Evolutionary conservation across 2,888 invertebrate species (phyloP), one percentile per base, ranked within the genome.

Genomic region (Amblyteles armatorius): DNA sequence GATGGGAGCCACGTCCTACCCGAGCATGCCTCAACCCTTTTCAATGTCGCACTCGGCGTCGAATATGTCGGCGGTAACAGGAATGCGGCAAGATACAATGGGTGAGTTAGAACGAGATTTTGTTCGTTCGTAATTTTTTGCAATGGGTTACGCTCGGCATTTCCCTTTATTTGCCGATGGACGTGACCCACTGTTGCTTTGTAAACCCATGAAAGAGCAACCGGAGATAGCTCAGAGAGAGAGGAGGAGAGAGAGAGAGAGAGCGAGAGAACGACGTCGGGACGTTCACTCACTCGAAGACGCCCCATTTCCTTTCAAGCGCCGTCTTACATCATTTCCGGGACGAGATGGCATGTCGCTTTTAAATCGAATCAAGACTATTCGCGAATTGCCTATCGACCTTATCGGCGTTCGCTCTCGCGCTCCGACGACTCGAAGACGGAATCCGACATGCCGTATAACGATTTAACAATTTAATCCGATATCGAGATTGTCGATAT

Each of bases 1-100:
- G 96, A 99, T 99, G 99, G 97, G 97, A 82, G 97, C 98, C 68
- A 97, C 98, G 92, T 97, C 98, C 71, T 98, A 98, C 94, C 98
- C 98, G 73, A 96, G 97, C 87, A 98, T 99, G 98, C 97, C 97
- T 29, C 99, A 99, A 94, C 98, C 98, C 69, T 99, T 99, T 95
- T 97, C 98, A 86, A 98, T 99, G 98, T 96, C 98, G 69, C 98
- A 98, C 94, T 96, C 97, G 80, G 95, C 95, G 84, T 97, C 98
- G 91, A 98, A 98, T 94, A 98, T 98, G 98, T 97, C 97, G 88
- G 97, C 98, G 78, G 97, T 98, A 57, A 95, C 96, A 69, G 98
- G 98, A 89, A 98, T 98, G 96, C 96, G 98, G 90, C 97, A 97
- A 94, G 97, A 97, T 93, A 95, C 97, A 89, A 97, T 97, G 97